Conservation (phyloP, 2,113 vertebrate species). For the Calyptomena viridis region DNA sequence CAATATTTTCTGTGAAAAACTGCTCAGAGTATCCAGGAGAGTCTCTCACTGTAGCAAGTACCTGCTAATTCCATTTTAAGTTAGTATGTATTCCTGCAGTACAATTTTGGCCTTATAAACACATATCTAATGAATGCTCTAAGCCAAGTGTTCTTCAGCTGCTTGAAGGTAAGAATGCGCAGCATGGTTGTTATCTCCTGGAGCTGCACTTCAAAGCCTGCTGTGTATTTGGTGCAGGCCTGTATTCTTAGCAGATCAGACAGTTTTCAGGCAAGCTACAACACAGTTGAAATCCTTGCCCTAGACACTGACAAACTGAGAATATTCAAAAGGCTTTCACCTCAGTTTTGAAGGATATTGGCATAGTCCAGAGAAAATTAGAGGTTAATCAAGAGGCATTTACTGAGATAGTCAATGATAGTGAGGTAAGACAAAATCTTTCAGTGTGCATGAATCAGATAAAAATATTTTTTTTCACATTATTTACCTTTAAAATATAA, state of each 20-base stretch:
- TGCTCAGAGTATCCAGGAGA: background rate
- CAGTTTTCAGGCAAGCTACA: background rate
- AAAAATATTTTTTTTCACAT: background rate
- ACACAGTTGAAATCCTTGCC: background rate
- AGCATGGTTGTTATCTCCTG: background rate
- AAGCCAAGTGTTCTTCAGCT: background rate
- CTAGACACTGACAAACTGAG: background rate
- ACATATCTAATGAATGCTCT: background rate
- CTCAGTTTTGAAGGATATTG: background rate
- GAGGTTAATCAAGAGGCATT: background rate
- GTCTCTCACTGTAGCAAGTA: background rate
- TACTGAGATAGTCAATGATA: background rate
- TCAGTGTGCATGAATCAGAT: background rate
- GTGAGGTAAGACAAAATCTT: background rate
- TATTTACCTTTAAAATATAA: background rate
- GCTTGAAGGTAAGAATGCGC: background rate
- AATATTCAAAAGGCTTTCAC: background rate
- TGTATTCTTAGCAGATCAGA: background rate
- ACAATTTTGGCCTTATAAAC: background rate
- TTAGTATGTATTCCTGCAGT: background rate
- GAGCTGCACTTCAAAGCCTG: background rate
- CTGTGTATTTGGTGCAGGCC: fast-evolving
- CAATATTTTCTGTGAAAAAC: background rate
- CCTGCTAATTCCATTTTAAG: background rate
- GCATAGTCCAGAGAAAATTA: background rate